Percentiles rank a stretch among this genome's conserved stretches.
Conservation (phyloP, 2,797 vertebrate species). For the Orientallactaga sibirica region DNA sequence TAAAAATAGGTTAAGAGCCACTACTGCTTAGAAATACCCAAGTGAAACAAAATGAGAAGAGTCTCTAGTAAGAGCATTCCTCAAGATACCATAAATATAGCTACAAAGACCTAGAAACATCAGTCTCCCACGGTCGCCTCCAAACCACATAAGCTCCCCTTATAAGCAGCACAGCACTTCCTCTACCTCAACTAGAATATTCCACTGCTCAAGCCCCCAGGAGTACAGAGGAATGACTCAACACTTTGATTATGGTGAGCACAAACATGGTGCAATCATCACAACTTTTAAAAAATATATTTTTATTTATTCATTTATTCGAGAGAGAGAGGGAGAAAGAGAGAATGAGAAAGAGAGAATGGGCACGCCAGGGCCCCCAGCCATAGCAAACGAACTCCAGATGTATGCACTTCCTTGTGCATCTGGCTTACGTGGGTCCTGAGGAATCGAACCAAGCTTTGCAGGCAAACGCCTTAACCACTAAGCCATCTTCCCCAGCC, state of each 20-base stretch:
- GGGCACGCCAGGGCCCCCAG: too few relatives aligned
- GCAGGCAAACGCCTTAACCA: too few relatives aligned
- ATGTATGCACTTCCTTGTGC: too few relatives aligned
- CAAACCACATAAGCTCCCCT: not conserved
- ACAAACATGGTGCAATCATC: not conserved
- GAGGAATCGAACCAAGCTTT: too few relatives aligned
- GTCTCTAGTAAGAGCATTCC: constrained; percentile 45
- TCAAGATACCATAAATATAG: constrained; percentile 41
- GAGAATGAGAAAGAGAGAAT: too few relatives aligned
- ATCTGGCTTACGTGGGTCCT: too few relatives aligned
- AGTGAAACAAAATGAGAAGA: constrained; percentile 27
- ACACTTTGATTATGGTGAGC: not conserved
- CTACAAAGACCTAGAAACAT: not conserved
- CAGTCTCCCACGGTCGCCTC: not conserved
- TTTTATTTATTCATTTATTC: too few relatives aligned
- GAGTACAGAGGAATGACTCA: not conserved
- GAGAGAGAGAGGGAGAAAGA: too few relatives aligned
- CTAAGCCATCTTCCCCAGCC: too few relatives aligned
- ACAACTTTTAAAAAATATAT: not conserved
- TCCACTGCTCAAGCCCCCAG: not conserved
- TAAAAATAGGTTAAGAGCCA: constrained; percentile 63
- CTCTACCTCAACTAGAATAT: not conserved
- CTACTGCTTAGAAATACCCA: constrained; percentile 52
- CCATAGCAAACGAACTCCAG: too few relatives aligned
- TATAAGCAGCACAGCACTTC: not conserved